Evolutionary conservation across 2,797 vertebrate species (phyloP).

Genomic region (Hippocampus kuda): DNA sequence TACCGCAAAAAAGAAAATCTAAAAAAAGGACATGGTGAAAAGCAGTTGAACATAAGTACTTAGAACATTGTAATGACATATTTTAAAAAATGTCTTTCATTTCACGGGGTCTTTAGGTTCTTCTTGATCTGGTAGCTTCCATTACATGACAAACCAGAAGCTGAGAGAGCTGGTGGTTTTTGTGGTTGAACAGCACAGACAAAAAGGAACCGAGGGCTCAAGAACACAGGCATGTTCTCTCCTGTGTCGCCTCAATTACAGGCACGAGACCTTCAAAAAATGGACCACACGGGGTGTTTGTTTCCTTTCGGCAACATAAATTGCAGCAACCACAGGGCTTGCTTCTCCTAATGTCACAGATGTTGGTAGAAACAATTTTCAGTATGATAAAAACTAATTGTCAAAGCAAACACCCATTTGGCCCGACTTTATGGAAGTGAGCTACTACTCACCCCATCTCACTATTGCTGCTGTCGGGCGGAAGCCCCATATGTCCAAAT

Average conservation of each 20-base stretch:
- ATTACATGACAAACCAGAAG: not conserved
- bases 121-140: not conserved
- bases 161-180: constrained; percentile 20
- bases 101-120: not conserved
- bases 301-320: not conserved
- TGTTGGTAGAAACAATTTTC: not conserved
- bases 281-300: not conserved
- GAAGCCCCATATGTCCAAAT: too few relatives aligned
- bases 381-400: not conserved
- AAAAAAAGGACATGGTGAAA: too few relatives aligned
- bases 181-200: constrained; percentile 30
- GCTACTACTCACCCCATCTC: not conserved
- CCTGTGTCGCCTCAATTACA: not conserved
- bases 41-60: too few relatives aligned
- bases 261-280: not conserved
- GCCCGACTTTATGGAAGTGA: not conserved
- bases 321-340: not conserved
- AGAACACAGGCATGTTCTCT: not conserved
- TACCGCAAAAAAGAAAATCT: too few relatives aligned
- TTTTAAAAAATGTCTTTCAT: too few relatives aligned
- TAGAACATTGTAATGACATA: too few relatives aligned
- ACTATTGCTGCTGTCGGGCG: not conserved
- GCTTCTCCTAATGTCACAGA: not conserved
- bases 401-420: not conserved
- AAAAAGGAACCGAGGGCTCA: not conserved